Evolutionary conservation across 2,113 vertebrate species (phyloP).

Genomic region (Spea multiplicata): DNA sequence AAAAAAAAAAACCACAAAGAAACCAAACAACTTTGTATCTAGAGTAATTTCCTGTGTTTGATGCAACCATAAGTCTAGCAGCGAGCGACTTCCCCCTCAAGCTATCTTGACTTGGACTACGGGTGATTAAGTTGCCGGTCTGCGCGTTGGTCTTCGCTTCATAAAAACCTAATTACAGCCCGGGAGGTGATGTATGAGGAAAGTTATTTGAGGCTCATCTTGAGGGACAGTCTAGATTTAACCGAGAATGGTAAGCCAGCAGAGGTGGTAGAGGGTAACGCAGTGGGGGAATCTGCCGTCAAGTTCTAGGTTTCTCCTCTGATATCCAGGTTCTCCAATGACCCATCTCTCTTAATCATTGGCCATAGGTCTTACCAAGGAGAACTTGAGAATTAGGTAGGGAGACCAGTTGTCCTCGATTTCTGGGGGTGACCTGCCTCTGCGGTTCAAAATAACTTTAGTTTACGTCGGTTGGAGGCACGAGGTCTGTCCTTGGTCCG

Average conservation of each 20-base stretch:
- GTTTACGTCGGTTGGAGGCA: no score
- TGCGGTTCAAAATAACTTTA: no score
- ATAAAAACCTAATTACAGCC: conserved; percentile 98
- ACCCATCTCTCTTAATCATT: no score
- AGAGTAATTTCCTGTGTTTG: conserved; percentile 94
- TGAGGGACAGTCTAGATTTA: conserved; percentile 65
- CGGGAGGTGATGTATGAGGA: conserved; percentile 81
- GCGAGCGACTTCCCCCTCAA: conserved; percentile 89
- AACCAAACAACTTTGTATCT: conserved; percentile 93
- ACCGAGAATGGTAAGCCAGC: no score
- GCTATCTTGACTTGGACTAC: conserved; percentile 82
- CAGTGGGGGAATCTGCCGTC: background rate
- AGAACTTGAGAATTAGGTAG: no score
- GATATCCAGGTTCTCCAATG: no score
- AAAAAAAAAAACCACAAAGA: conserved; percentile 52
- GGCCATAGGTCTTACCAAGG: no score
- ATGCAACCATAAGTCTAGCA: conserved; percentile 94
- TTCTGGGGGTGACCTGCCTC: no score
- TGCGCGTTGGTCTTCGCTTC: conserved; percentile 87
- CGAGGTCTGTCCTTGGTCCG: no score
- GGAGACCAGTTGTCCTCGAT: no score
- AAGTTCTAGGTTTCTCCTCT: no score
- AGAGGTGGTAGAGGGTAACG: no score
- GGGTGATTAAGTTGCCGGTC: conserved; percentile 96
- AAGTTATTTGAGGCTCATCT: conserved; percentile 73